A percentile compares a stretch with the other conserved stretches of the same genome.
These are phyloP conservation scores for Etheostoma nigrum DNA, from an alignment of 2,797 vertebrate genomes.

Conservation along the genomic window DNA sequence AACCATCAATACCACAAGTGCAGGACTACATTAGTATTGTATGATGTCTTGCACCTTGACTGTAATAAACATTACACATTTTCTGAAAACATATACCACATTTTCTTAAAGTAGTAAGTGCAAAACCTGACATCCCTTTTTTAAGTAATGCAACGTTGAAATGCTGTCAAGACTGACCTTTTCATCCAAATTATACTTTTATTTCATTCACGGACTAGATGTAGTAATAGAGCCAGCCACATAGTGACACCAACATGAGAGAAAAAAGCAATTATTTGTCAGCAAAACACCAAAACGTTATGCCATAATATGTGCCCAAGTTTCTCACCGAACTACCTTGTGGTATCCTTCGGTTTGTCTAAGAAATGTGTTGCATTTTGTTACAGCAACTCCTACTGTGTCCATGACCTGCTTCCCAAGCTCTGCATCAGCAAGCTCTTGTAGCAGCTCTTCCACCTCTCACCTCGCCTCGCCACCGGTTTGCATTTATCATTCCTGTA, in stretches of 20 bases:
- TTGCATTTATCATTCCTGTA: conserved; percentile 48
- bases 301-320: neutral
- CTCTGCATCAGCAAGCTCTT: conserved; percentile 96
- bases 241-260: neutral
- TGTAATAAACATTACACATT: conserved; percentile 2
- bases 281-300: neutral
- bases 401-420: conserved; percentile 95
- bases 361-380: conserved; percentile 30
- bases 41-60: neutral
- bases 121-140: neutral
- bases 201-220: neutral
- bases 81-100: neutral
- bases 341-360: neutral
- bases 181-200: neutral
- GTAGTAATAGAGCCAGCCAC: neutral
- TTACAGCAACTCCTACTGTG: conserved; percentile 87
- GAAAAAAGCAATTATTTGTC: neutral
- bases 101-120: neutral
- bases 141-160: neutral
- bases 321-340: neutral
- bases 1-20: neutral
- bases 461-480: conserved; percentile 97
- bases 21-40: neutral
- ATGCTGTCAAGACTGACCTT: neutral
- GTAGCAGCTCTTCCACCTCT: conserved; percentile 97